phyloP scores from a whole-genome alignment of 2,797 vertebrate species.

The Anguilla anguilla region DNA sequence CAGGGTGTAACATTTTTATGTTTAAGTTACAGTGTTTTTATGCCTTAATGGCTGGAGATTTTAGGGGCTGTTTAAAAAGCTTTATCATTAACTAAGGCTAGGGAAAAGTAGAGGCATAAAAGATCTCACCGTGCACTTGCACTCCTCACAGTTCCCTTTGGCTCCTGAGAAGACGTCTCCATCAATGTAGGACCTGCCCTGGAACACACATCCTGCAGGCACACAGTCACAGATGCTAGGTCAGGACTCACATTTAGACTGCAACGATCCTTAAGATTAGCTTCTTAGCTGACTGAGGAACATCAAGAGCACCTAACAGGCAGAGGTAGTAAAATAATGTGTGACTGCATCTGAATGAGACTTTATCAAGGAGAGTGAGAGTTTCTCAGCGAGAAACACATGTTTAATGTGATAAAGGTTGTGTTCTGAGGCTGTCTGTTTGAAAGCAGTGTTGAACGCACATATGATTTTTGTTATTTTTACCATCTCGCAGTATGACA shows the following conservation, averaged over 20 bases:
- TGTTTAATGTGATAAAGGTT: neutral
- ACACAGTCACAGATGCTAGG: neutral
- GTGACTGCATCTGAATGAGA: neutral
- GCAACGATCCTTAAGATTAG: neutral
- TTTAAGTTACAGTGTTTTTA: neutral
- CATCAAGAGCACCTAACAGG: neutral
- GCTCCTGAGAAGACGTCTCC: constrained; percentile 59
- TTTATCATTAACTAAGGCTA: neutral
- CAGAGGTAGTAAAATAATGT: neutral
- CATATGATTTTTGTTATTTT: neutral
- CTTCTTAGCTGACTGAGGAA: neutral
- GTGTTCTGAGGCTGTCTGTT: neutral
- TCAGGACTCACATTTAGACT: neutral
- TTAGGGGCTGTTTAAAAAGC: neutral
- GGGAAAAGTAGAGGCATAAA: neutral
- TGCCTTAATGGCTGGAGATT: neutral
- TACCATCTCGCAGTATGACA: neutral
- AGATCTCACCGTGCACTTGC: constrained; percentile 72
- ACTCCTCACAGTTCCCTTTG: constrained; percentile 64
- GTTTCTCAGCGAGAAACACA: neutral
- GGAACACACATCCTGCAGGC: constrained; percentile 66
- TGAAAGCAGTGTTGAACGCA: neutral
- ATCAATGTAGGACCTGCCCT: constrained; percentile 61
- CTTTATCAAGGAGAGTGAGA: neutral
- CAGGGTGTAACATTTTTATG: neutral